Evolutionary conservation across 1,140 invertebrate species (phyloP).

Genomic region (Drosophila fuyamai): DNA sequence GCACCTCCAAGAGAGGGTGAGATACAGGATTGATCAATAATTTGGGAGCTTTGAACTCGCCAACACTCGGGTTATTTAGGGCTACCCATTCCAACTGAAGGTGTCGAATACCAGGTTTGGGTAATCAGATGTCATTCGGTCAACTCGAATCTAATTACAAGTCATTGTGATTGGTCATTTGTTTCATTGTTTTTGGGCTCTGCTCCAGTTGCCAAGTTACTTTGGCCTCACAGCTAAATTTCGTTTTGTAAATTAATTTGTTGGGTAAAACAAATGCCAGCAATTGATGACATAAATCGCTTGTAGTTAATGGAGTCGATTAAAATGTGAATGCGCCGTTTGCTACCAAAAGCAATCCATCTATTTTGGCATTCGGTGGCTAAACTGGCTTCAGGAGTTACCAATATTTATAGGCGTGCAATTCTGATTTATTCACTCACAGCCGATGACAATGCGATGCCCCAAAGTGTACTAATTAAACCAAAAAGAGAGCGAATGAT

Average conservation of each 20-base stretch:
- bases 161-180: slow-evolving; percentile 58
- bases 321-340: slow-evolving; percentile 59
- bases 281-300: slow-evolving; percentile 55
- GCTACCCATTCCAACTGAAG: slow-evolving; percentile 20
- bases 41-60: slow-evolving; percentile 59
- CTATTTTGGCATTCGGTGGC: slow-evolving; percentile 53
- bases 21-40: slow-evolving; percentile 29
- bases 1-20: slow-evolving; percentile 33
- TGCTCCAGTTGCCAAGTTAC: slow-evolving; percentile 49
- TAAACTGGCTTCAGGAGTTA: slow-evolving; percentile 44
- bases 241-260: slow-evolving; percentile 63
- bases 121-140: slow-evolving; percentile 5
- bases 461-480: slow-evolving; percentile 46
- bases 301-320: slow-evolving; percentile 59
- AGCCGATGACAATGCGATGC: slow-evolving; percentile 3
- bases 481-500: slow-evolving; percentile 54
- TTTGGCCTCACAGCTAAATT: slow-evolving; percentile 21
- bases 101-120: slow-evolving; percentile 35
- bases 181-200: slow-evolving; percentile 58
- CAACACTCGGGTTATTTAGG: slow-evolving; percentile 21
- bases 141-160: slow-evolving; percentile 55
- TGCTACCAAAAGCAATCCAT: slow-evolving; percentile 69
- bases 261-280: slow-evolving; percentile 56
- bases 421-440: slow-evolving; percentile 36
- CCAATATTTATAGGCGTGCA: slow-evolving; percentile 62